phyloP scores from a whole-genome alignment of 2,888 invertebrate genomes.

The Fragum whitleyi region DNA sequence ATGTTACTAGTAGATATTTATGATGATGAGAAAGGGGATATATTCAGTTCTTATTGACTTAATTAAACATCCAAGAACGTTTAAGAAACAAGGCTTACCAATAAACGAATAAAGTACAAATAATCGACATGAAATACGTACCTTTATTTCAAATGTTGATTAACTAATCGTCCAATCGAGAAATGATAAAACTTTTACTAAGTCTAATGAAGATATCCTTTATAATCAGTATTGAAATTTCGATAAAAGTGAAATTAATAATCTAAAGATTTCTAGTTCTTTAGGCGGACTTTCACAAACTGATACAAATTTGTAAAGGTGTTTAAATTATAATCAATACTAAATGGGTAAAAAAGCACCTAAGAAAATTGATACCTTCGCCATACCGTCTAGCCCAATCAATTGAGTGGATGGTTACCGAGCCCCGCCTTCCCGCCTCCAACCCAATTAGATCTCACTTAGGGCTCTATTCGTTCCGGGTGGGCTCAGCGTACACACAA shows the following conservation, averaged over 20 bases:
- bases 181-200: not conserved
- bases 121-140: no score
- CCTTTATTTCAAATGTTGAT: no score
- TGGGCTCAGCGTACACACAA: conserved; percentile 3
- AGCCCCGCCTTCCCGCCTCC: conserved; percentile 6
- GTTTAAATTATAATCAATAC: conserved; percentile 45
- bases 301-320: conserved; percentile 36
- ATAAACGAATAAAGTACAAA: no score
- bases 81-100: no score
- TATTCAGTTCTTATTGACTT: no score
- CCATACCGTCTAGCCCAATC: conserved; percentile 7
- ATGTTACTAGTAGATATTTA: no score
- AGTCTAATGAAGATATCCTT: not conserved
- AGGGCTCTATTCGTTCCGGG: conserved; percentile 9
- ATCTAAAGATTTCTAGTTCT: conserved; percentile 13
- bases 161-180: not conserved
- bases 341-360: conserved; percentile 38
- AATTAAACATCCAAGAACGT: no score
- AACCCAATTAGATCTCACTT: conserved; percentile 21
- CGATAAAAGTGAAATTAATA: conserved; percentile 6
- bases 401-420: not conserved
- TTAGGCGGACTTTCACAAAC: conserved; percentile 22
- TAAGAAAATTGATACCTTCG: conserved; percentile 31
- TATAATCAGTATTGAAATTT: not conserved
- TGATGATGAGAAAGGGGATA: no score